Evolutionary conservation across 2,888 invertebrate species (phyloP), one percentile per base, ranked within the genome.

Genomic region (Epistrophe grossulariae): DNA sequence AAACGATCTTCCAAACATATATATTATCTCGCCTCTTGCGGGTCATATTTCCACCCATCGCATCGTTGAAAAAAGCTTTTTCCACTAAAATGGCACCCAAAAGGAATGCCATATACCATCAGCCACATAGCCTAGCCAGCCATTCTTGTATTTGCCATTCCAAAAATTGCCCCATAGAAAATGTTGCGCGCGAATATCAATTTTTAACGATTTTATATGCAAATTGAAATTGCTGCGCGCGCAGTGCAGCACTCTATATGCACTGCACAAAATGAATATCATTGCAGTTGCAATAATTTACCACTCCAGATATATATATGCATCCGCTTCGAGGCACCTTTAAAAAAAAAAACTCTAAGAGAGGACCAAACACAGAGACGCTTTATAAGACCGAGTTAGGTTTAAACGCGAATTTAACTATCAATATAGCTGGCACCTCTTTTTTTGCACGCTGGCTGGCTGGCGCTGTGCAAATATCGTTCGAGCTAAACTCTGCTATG

Each of bases 171-270:
- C 78, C 82, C 84, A 78, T 59, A 74, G 71, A 87, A 83, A 83
- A 76, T 43, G 76, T 57, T 72, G 79, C 66, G 83, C 68, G 79
- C 66, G 83, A 87, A 87, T 87, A 87, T 87, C 87, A 87, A 87
- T 83, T 87, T 87, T 87, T 79, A 87, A 83, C 87, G 87, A 83
- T 87, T 87, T 87, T 83, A 76, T 87, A 87, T 87, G 87, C 87
- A 87, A 87, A 87, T 87, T 83, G 87, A 83, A 76, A 79, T 82
- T 83, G 87, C 87, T 52, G 71, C 24, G 15, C 76, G 71, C 24
- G 15, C 76, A 76, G 50, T 13, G 60, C 60, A 60, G 4, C 24
- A 24, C 40, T 11, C 55, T 15, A 24, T 15, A 24, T 43, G 76
- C 74, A 43, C 24, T 62, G 71, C 73, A 59, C 76, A 76, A 76